A percentile compares a stretch with the other conserved stretches of the same genome.
Evolutionary conservation across 1,140 invertebrate species (phyloP).

Genomic region (Lethrus apterus): DNA sequence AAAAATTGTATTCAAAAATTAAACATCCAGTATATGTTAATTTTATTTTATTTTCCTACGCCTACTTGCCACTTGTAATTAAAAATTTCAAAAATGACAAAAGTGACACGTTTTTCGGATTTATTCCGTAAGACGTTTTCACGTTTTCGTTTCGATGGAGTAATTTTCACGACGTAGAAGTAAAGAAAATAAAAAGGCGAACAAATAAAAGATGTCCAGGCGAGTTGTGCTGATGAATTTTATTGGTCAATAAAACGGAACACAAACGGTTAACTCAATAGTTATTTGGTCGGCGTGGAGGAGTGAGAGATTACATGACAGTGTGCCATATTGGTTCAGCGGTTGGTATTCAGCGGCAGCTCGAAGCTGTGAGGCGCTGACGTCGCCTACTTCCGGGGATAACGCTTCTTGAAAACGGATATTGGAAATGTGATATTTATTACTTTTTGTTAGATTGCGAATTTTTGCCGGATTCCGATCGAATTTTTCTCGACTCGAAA

Average conservation of each 20-base stretch:
- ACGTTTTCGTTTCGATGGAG: too few species aligned
- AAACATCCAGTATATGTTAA: too few species aligned
- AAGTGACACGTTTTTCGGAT: too few species aligned
- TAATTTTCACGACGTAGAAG: background rate
- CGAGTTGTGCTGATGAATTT: too few species aligned
- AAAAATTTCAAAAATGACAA: too few species aligned
- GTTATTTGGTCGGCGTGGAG: background rate
- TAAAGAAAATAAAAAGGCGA: background rate
- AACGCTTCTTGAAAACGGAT: conserved; percentile 2
- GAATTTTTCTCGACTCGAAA: too few species aligned
- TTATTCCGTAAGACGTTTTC: too few species aligned
- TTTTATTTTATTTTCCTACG: too few species aligned
- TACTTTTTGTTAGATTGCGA: conserved; percentile 9
- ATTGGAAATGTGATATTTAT: conserved; percentile 17
- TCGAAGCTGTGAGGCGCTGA: background rate
- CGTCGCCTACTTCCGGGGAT: background rate
- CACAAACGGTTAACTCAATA: background rate
- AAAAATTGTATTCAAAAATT: too few species aligned
- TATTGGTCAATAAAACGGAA: background rate
- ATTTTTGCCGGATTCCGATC: background rate
- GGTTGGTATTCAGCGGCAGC: conserved; percentile 3
- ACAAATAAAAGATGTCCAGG: background rate
- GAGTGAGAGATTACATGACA: background rate
- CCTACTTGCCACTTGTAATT: too few species aligned
- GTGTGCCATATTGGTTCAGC: conserved; percentile 8